Evolutionary conservation across 2,888 invertebrate species (phyloP).

Genomic region (Mantis religiosa): DNA sequence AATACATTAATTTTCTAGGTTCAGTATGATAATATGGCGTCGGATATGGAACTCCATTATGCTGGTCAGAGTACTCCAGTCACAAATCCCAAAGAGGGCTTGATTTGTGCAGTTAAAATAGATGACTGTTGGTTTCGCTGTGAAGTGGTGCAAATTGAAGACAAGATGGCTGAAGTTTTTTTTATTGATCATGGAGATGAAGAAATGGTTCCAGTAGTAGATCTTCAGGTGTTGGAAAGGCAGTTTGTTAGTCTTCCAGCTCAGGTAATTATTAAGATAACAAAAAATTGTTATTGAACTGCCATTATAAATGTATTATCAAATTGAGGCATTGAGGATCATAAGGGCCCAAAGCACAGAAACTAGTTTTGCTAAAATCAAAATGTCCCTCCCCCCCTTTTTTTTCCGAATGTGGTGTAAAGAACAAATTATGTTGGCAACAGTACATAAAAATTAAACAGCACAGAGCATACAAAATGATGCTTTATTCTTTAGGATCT

Average conservation of each 20-base stretch:
- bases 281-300: too few species aligned
- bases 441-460: too few species aligned
- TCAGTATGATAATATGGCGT: constrained; percentile 37
- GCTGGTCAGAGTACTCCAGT: constrained; percentile 32
- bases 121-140: constrained; percentile 48
- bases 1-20: background rate
- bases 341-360: too few species aligned
- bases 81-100: constrained; percentile 38
- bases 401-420: too few species aligned
- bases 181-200: constrained; percentile 70
- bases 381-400: too few species aligned
- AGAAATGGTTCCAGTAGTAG: constrained; percentile 50
- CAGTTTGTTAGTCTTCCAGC: constrained; percentile 63
- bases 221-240: constrained; percentile 58
- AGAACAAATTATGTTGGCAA: too few species aligned
- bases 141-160: constrained; percentile 40
- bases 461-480: too few species aligned
- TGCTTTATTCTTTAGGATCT: too few species aligned
- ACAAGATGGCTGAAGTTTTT: constrained; percentile 32
- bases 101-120: constrained; percentile 47
- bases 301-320: too few species aligned
- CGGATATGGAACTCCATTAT: constrained; percentile 45
- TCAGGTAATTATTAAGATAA: constrained; percentile 50
- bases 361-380: too few species aligned
- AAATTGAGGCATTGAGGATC: too few species aligned